Conservation (phyloP, 2,113 vertebrate species). For the Perca flavescens region DNA sequence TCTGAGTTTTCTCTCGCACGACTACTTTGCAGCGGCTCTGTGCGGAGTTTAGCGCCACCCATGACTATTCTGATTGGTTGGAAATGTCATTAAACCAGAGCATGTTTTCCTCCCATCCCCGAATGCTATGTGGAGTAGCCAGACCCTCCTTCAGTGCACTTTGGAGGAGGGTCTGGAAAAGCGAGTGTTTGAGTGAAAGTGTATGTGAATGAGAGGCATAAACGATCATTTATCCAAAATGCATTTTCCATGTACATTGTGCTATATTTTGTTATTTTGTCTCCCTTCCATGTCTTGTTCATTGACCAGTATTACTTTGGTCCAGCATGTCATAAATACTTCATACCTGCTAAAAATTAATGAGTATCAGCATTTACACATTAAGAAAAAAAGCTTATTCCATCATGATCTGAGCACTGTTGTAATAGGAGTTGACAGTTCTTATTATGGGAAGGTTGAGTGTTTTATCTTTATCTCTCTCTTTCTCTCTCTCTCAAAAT, state of each 20-base stretch:
- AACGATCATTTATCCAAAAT: background rate
- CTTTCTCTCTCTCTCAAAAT: conserved; percentile 5
- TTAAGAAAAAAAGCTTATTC: background rate
- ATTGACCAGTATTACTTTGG: background rate
- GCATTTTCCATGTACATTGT: background rate
- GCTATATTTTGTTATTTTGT: background rate
- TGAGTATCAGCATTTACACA: background rate
- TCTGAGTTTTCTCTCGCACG: too few species aligned
- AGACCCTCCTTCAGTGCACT: too few species aligned
- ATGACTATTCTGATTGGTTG: too few species aligned
- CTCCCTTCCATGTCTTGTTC: background rate
- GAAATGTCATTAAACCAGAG: too few species aligned
- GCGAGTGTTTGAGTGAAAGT: too few species aligned
- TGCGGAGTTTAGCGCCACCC: too few species aligned
- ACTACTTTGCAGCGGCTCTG: too few species aligned
- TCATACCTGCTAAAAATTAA: background rate
- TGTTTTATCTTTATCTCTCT: too few species aligned
- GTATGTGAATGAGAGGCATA: background rate
- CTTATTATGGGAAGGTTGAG: conserved; percentile 5
- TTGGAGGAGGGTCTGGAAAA: too few species aligned
- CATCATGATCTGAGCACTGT: conserved; percentile 37
- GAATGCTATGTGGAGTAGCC: too few species aligned
- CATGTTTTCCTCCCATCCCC: too few species aligned
- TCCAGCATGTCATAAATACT: background rate
- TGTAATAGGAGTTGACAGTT: conserved; percentile 41